Conservation (phyloP, 2,797 vertebrate species). For the Malacoraja senta region DNA sequence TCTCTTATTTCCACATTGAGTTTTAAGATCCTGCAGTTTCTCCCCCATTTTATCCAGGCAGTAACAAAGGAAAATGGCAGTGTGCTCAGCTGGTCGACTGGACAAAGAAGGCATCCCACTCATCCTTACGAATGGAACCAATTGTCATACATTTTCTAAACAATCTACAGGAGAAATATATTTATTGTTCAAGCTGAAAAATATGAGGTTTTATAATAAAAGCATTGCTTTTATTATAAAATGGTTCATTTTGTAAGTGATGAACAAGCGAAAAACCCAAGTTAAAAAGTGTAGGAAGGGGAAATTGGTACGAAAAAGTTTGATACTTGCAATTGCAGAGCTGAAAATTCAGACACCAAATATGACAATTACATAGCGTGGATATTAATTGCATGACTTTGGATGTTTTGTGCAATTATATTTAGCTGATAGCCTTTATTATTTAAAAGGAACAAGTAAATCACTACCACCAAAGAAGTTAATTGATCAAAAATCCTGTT, state of each 20-base stretch:
- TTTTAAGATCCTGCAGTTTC: not conserved
- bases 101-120: not conserved
- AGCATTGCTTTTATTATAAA: not conserved
- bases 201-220: not conserved
- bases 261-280: not conserved
- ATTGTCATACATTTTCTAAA: not conserved
- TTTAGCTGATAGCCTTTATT: not conserved
- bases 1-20: not conserved
- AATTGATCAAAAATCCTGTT: not conserved
- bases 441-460: not conserved
- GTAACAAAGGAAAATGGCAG: not conserved
- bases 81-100: not conserved
- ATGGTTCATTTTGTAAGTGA: not conserved
- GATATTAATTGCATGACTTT: not conserved
- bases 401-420: not conserved
- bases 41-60: not conserved
- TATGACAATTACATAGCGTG: not conserved
- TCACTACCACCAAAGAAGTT: not conserved
- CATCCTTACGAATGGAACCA: not conserved
- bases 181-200: not conserved
- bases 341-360: not conserved
- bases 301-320: not conserved
- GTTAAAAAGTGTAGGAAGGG: not conserved
- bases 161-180: not conserved
- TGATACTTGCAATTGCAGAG: not conserved